Conservation (phyloP, 1,140 invertebrate genomes). For the Choristoneura fumiferana region DNA sequence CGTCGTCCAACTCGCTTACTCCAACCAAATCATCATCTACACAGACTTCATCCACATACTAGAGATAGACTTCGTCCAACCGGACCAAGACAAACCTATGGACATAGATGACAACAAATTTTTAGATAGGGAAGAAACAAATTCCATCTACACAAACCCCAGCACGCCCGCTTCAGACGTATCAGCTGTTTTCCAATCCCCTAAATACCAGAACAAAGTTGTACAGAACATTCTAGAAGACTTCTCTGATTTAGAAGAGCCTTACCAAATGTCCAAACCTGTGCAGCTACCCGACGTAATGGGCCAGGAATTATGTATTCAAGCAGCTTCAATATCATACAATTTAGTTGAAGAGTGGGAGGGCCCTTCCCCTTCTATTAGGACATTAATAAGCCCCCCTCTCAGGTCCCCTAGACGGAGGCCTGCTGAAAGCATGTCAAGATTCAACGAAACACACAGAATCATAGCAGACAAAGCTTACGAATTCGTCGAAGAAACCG, state of each 20-base stretch:
- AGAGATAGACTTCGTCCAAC: constrained; percentile 73
- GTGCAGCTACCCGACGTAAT: constrained; percentile 71
- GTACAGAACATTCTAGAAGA: constrained; percentile 75
- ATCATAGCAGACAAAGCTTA: constrained; percentile 87
- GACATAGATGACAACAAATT: constrained; percentile 51
- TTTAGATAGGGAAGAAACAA: constrained; percentile 58
- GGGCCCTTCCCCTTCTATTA: constrained; percentile 70
- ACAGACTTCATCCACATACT: constrained; percentile 77
- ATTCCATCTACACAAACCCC: constrained; percentile 56
- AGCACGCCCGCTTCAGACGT: constrained; percentile 61
- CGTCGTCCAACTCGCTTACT: constrained; percentile 73
- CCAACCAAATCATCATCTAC: constrained; percentile 77
- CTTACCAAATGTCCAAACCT: constrained; percentile 61
- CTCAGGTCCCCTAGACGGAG: constrained; percentile 66
- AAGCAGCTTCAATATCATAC: constrained; percentile 72
- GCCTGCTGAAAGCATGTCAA: constrained; percentile 73
- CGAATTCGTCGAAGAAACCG: constrained; percentile 90
- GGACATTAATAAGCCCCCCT: constrained; percentile 73
- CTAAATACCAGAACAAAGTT: constrained; percentile 69
- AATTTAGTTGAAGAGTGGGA: constrained; percentile 76
- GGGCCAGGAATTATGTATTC: constrained; percentile 74
- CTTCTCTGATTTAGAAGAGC: constrained; percentile 75
- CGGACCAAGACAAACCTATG: constrained; percentile 57
- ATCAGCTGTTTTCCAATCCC: constrained; percentile 60
- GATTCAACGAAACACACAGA: constrained; percentile 79